These are phyloP conservation scores for Trissolcus basalis DNA, from an alignment of 1,140 invertebrate species.

Conservation along the genomic window DNA sequence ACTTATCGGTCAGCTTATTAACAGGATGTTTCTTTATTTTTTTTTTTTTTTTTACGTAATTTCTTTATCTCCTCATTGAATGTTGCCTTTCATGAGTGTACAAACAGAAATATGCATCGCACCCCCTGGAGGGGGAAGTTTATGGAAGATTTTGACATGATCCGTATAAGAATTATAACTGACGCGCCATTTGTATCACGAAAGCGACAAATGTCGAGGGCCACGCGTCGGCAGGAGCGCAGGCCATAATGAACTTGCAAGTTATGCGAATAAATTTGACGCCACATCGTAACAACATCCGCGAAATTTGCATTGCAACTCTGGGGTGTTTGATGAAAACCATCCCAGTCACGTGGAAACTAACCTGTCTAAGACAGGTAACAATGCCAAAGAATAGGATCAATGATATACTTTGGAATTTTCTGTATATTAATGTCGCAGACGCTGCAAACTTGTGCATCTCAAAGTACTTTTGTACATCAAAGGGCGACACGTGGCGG, in stretches of 20 bases:
- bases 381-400: slow-evolving; percentile 13
- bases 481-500: slow-evolving; percentile 33
- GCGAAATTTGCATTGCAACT: slow-evolving; percentile 42
- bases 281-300: slow-evolving; percentile 12
- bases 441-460: not conserved
- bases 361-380: slow-evolving; percentile 9
- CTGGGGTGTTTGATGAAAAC: slow-evolving; percentile 25
- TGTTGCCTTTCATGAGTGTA: too few species aligned
- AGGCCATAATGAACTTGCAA: slow-evolving; percentile 28
- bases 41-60: too few species aligned
- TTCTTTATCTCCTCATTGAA: too few species aligned
- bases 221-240: slow-evolving; percentile 30
- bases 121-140: too few species aligned
- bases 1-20: too few species aligned
- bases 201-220: slow-evolving; percentile 24
- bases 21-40: too few species aligned
- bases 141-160: too few species aligned
- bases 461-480: not conserved
- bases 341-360: not conserved
- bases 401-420: slow-evolving; percentile 14
- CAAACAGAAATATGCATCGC: too few species aligned
- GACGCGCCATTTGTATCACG: too few species aligned
- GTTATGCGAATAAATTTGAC: slow-evolving; percentile 50
- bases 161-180: too few species aligned
- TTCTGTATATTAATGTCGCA: slow-evolving; percentile 14